Evolutionary conservation across 1,140 invertebrate species (phyloP), one percentile per base, ranked within the genome.

Genomic region (Theocolax elegans): DNA sequence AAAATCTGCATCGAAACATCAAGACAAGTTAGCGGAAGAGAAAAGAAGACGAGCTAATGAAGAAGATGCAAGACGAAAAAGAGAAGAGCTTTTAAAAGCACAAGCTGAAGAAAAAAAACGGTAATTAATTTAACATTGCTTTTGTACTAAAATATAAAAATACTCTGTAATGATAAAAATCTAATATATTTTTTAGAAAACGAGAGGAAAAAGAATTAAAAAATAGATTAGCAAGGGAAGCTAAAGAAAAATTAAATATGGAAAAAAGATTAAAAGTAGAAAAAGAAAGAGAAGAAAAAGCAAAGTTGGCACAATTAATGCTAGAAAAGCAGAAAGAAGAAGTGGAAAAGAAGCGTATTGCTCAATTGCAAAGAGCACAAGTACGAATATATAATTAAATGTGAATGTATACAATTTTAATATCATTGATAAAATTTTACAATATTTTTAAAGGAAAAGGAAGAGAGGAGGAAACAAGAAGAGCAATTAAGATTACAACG

Each of bases 191-290:
- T 48, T 65, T 58, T 19, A 84, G 87, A 63, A 88, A 87, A 74
- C 81, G 89, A 1, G 87, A 90, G 70, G 85, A 89, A 60, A 90
- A 89, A 65, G 88, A 90, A 77, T 70, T 85, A 15, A 88, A 88
- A 67, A 89, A 87, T 10, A 88, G 86, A 62, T 82, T 87, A 67
- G 84, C 85, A n/a, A 84, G 88, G 12, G 88, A 89, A 70, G 85
- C 83, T 2, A 86, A 88, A 60, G 89, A 90, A 58, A 87, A 82
- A 48, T 68, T 75, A 53, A 80, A 84, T 13, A 46, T 76, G 46
- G 83, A 83, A 77, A 82, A 82, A 77, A 64, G 86, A 73, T 35
- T 85, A 74, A 82, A 83, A 79, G 42, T 79, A 75, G 83, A 86
- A 59, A 80, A 53, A 64, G 85, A 86, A 48, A 79, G 72, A 29